A percentile compares a stretch with the other conserved stretches of the same genome.
phyloP scores from a whole-genome alignment of 1,140 invertebrate species.

The Acyrthosiphon pisum region DNA sequence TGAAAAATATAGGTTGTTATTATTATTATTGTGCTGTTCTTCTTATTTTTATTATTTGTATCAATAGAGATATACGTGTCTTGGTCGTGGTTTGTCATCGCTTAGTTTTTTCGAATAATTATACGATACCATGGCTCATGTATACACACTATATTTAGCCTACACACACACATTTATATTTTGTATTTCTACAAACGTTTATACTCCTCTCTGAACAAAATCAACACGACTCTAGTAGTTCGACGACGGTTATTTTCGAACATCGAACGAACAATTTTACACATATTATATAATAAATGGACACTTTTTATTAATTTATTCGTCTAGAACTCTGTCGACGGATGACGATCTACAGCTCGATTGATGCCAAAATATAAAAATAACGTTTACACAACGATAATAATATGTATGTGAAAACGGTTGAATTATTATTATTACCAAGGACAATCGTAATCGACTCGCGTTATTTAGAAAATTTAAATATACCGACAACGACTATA shows the following conservation, averaged over 20 bases:
- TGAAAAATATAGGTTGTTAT: too few species aligned
- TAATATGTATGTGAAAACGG: neutral
- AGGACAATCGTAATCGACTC: neutral
- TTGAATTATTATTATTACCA: neutral
- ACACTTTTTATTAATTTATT: neutral
- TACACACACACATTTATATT: neutral
- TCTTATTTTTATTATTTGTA: too few species aligned
- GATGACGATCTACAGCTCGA: neutral
- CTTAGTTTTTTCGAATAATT: too few species aligned
- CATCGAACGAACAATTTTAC: neutral
- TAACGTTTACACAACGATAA: neutral
- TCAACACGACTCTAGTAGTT: neutral
- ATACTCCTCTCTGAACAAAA: neutral
- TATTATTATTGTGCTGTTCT: too few species aligned
- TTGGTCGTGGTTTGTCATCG: too few species aligned
- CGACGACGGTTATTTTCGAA: neutral
- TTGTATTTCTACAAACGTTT: neutral
- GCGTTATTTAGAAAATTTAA: neutral
- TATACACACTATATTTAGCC: neutral
- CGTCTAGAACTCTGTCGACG: neutral
- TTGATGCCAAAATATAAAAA: constrained; percentile 4
- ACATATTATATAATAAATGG: neutral
- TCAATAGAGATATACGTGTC: too few species aligned
- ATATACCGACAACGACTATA: neutral
- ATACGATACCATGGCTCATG: too few species aligned